These are phyloP conservation scores for Lemur catta DNA, from an alignment of 2,797 vertebrate species.

Conservation along the genomic window DNA sequence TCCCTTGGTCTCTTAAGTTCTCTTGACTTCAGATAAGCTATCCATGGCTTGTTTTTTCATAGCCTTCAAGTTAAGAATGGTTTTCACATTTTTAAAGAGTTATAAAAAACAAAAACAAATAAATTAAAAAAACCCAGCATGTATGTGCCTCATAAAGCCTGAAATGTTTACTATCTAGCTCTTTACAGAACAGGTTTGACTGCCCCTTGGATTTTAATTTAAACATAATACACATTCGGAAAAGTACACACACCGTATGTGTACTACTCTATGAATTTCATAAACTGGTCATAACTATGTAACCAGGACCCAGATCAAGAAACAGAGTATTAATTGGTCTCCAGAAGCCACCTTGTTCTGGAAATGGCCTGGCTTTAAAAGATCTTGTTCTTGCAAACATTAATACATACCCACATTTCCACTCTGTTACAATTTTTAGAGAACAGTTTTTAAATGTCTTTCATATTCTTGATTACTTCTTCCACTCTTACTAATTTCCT, in stretches of 20 bases:
- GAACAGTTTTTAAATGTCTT: neutral
- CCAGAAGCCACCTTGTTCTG: neutral
- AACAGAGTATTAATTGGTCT: neutral
- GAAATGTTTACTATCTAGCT: neutral
- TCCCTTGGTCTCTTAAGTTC: neutral
- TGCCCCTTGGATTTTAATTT: neutral
- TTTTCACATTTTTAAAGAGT: neutral
- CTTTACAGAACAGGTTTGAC: neutral
- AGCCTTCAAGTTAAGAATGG: neutral
- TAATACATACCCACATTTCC: neutral
- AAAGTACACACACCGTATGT: neutral
- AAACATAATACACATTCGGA: neutral
- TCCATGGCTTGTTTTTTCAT: neutral
- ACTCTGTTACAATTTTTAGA: neutral
- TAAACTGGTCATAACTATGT: neutral
- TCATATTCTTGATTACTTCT: constrained; percentile 17
- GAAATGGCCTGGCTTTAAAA: neutral
- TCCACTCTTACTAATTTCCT: constrained; percentile 17
- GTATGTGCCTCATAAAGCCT: neutral
- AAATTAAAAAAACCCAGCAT: neutral
- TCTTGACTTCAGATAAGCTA: neutral
- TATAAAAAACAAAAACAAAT: neutral
- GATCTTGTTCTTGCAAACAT: neutral
- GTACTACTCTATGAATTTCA: neutral
- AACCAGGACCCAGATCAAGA: neutral